A percentile compares a stretch with the other conserved stretches of the same genome.
phyloP scores from a whole-genome alignment of 2,113 vertebrate genomes.

The Toxotes chatareus region DNA sequence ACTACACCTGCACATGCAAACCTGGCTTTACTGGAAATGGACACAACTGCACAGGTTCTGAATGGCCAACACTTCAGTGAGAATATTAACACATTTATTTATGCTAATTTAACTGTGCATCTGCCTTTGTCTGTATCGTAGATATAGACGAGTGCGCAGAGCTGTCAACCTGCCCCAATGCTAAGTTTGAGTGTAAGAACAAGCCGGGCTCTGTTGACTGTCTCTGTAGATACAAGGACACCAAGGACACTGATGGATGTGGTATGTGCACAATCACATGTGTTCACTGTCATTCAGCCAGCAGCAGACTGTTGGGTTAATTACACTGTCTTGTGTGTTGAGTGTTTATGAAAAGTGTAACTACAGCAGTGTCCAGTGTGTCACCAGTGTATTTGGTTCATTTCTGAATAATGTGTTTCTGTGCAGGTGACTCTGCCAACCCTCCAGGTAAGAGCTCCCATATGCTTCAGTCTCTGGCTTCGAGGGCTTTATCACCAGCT shows the following conservation, averaged over 20 bases:
- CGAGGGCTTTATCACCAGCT: neutral
- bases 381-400: neutral
- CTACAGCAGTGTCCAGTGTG: neutral
- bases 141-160: slow-evolving; percentile 85
- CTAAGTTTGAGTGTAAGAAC: slow-evolving; percentile 87
- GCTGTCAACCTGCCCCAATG: slow-evolving; percentile 81
- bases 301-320: neutral
- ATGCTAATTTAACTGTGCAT: neutral
- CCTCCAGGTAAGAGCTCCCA: slow-evolving; percentile 82
- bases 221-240: slow-evolving; percentile 81
- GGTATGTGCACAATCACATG: slow-evolving; percentile 70
- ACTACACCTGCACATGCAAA: slow-evolving; percentile 84
- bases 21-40: slow-evolving; percentile 82
- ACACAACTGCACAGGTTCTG: slow-evolving; percentile 83
- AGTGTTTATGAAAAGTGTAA: no score
- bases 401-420: slow-evolving; percentile 42
- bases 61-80: neutral
- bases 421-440: slow-evolving; percentile 84
- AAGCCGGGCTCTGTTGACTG: slow-evolving; percentile 80
- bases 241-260: slow-evolving; percentile 73
- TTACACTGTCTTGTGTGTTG: no score
- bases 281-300: neutral
- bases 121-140: slow-evolving; percentile 51
- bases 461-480: neutral
- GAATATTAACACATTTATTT: neutral